A percentile compares a stretch with the other conserved stretches of the same genome.
Conservation (phyloP, 2,797 vertebrate genomes). For the Odontamblyopus rebecca region DNA sequence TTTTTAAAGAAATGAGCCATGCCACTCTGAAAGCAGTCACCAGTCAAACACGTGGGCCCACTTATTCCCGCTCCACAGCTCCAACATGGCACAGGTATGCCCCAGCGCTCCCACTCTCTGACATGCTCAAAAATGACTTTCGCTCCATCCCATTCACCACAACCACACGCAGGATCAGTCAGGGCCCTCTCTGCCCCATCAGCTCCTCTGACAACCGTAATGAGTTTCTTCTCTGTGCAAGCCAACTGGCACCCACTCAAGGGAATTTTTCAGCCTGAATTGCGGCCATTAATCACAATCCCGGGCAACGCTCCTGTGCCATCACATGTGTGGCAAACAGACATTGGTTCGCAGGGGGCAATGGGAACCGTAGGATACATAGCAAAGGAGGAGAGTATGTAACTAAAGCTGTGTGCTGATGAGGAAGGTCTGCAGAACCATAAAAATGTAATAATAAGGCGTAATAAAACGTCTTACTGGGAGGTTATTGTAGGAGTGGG, state of each 20-base stretch:
- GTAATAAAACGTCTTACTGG: constrained; percentile 19
- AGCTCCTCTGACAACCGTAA: constrained; percentile 83
- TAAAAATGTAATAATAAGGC: constrained; percentile 19
- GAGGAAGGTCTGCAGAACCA: constrained; percentile 14
- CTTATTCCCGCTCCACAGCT: constrained; percentile 54
- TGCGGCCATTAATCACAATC: constrained; percentile 88
- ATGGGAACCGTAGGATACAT: constrained; percentile 38
- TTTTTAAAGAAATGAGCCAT: constrained; percentile 54
- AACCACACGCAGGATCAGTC: constrained; percentile 46
- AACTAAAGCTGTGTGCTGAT: background rate
- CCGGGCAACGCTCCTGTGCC: constrained; percentile 76
- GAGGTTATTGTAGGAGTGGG: constrained; percentile 1
- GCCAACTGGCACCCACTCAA: constrained; percentile 86
- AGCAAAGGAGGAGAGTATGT: constrained; percentile 32
- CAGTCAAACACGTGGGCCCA: constrained; percentile 45
- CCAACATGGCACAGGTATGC: constrained; percentile 38
- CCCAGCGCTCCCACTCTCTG: constrained; percentile 31
- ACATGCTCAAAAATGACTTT: constrained; percentile 53
- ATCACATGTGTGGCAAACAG: constrained; percentile 73
- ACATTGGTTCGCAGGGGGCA: constrained; percentile 47
- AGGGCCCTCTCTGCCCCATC: constrained; percentile 67
- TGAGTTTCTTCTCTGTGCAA: constrained; percentile 82
- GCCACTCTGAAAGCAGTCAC: constrained; percentile 52
- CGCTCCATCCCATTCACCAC: constrained; percentile 27
- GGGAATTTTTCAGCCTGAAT: constrained; percentile 86